Percentiles rank a stretch among this genome's conserved stretches.
Conservation (phyloP, 53 echinoderm and acorn worm species). For the Antedon mediterranea region DNA sequence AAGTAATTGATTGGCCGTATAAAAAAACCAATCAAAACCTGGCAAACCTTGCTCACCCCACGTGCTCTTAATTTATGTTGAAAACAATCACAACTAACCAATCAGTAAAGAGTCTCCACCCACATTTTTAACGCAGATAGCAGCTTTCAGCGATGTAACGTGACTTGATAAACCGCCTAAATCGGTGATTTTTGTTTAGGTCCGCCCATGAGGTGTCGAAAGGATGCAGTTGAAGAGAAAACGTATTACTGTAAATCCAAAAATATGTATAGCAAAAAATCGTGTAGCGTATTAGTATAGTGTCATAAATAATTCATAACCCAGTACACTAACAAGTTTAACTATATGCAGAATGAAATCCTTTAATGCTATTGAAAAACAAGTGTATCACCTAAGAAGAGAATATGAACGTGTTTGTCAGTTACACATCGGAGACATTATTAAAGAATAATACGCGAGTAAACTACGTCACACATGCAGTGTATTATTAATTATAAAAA, state of each 20-base stretch:
- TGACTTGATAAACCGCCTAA: constrained; percentile 24
- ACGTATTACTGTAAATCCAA: not conserved
- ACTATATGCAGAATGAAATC: not conserved
- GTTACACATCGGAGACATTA: not conserved
- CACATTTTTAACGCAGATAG: constrained; percentile 20
- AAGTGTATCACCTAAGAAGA: not conserved
- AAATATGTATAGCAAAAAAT: constrained; percentile 1
- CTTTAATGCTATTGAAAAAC: not conserved
- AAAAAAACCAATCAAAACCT: constrained; percentile 86
- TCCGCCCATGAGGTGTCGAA: not conserved
- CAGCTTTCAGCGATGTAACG: constrained; percentile 5
- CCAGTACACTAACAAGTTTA: not conserved
- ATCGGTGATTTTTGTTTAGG: constrained; percentile 22
- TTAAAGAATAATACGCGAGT: too few species aligned
- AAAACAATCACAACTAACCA: constrained; percentile 84
- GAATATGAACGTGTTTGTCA: not conserved
- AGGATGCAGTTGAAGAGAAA: not conserved
- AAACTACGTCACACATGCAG: too few species aligned
- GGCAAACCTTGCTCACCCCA: constrained; percentile 22
- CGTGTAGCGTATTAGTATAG: not conserved
- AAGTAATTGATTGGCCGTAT: constrained; percentile 98
- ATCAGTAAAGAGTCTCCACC: constrained; percentile 35
- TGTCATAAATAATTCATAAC: not conserved
- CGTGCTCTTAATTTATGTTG: constrained; percentile 11
- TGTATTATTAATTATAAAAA: too few species aligned